A percentile compares a stretch with the other conserved stretches of the same genome.
Evolutionary conservation across 1,140 invertebrate species (phyloP).

Genomic region (Aplysia californica): DNA sequence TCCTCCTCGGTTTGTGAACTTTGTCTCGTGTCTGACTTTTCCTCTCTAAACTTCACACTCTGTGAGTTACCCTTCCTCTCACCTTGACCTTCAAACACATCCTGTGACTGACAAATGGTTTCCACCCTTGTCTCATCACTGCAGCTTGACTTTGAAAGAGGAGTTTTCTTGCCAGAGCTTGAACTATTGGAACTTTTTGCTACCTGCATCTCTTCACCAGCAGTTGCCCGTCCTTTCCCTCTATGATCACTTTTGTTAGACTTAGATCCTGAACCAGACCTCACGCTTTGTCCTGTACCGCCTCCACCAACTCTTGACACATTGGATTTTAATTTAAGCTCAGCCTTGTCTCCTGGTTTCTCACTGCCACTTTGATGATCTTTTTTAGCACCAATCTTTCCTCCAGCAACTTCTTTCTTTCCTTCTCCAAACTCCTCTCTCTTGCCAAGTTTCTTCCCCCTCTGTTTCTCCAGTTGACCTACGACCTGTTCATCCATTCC

Average conservation of each 20-base stretch:
- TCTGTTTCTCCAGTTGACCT: not conserved
- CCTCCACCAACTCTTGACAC: too few relatives aligned
- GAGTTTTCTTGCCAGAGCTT: not conserved
- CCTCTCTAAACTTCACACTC: not conserved
- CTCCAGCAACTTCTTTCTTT: not conserved
- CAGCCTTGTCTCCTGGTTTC: not conserved
- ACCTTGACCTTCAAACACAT: not conserved
- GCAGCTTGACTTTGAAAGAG: not conserved
- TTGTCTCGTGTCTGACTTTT: not conserved
- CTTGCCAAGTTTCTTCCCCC: not conserved
- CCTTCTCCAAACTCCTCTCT: not conserved
- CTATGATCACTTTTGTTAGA: not conserved
- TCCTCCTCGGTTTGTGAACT: not conserved
- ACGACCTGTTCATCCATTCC: not conserved
- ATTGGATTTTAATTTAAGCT: too few relatives aligned
- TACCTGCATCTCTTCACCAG: not conserved
- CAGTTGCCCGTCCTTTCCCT: not conserved
- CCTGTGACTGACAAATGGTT: not conserved
- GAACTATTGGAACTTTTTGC: not conserved
- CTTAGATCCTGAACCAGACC: not conserved
- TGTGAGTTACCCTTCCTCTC: not conserved
- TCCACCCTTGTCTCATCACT: not conserved
- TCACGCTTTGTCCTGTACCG: not conserved
- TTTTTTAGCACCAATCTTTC: not conserved
- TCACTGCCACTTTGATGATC: not conserved